These are phyloP conservation scores for Harlomillsia oculata DNA, from an alignment of 1,140 invertebrate species.

Conservation along the genomic window DNA sequence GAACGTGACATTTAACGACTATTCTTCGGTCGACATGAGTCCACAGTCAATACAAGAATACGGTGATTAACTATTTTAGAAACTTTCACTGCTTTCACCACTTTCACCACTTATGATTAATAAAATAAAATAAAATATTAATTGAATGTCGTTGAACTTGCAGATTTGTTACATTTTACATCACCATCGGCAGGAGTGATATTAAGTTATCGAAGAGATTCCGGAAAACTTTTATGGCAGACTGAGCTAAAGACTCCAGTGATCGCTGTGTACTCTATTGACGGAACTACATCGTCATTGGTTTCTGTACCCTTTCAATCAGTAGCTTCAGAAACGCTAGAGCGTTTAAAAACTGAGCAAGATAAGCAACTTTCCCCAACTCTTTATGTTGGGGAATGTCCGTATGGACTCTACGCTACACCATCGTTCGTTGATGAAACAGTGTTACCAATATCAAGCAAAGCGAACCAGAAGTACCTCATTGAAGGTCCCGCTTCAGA, in stretches of 20 bases:
- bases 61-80: constrained; percentile 49
- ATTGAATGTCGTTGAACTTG: constrained; percentile 18
- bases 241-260: constrained; percentile 73
- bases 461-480: constrained; percentile 9
- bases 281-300: constrained; percentile 56
- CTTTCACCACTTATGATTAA: constrained; percentile 16
- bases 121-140: too few species aligned
- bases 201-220: constrained; percentile 62
- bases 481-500: constrained; percentile 25
- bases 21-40: constrained; percentile 63
- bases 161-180: constrained; percentile 76
- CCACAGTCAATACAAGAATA: constrained; percentile 67
- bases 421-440: constrained; percentile 82
- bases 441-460: constrained; percentile 19
- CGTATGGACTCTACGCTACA: constrained; percentile 77
- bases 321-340: constrained; percentile 73
- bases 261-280: constrained; percentile 76
- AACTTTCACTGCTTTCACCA: constrained; percentile 11
- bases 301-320: constrained; percentile 80
- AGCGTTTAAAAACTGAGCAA: constrained; percentile 57
- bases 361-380: constrained; percentile 61
- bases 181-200: constrained; percentile 78
- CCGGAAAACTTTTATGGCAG: constrained; percentile 68
- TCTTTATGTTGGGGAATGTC: constrained; percentile 84
- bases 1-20: constrained; percentile 93